Percentiles rank a stretch among this genome's conserved stretches.
These are phyloP conservation scores for Elanoides forficatus DNA, from an alignment of 2,113 vertebrate genomes.

Conservation along the genomic window DNA sequence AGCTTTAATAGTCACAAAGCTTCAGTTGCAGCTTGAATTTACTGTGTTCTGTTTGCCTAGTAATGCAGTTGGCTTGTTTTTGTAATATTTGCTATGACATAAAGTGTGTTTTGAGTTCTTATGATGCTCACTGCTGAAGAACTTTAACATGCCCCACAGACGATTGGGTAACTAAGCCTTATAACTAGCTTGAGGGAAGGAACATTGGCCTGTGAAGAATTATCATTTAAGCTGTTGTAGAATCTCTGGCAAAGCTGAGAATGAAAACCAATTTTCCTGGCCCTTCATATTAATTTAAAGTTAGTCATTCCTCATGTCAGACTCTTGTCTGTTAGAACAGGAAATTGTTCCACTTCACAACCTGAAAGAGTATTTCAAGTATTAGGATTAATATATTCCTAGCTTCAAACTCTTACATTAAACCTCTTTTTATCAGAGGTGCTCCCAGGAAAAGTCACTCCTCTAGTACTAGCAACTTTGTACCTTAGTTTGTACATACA, in stretches of 20 bases:
- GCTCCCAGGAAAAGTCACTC: background rate
- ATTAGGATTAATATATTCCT: background rate
- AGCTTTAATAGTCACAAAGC: background rate
- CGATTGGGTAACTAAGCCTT: background rate
- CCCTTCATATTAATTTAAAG: background rate
- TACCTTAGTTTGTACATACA: background rate
- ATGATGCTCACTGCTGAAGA: background rate
- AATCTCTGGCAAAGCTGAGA: background rate
- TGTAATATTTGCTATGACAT: background rate
- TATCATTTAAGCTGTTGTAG: background rate
- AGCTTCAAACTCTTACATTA: background rate
- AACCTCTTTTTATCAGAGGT: background rate
- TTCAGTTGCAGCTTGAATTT: background rate
- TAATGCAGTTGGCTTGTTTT: background rate
- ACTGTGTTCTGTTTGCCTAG: background rate
- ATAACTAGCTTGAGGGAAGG: background rate
- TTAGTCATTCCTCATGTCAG: background rate
- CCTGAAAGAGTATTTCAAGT: background rate
- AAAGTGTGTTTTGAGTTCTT: background rate
- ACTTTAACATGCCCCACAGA: background rate
- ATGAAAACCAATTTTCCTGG: background rate
- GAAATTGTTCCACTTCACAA: background rate
- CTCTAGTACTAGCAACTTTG: background rate
- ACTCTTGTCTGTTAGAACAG: background rate
- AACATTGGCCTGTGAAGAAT: background rate